A percentile compares a stretch with the other conserved stretches of the same genome.
These are phyloP conservation scores for Pangasius macronema DNA, from an alignment of 2,797 vertebrate genomes.

Conservation along the genomic window DNA sequence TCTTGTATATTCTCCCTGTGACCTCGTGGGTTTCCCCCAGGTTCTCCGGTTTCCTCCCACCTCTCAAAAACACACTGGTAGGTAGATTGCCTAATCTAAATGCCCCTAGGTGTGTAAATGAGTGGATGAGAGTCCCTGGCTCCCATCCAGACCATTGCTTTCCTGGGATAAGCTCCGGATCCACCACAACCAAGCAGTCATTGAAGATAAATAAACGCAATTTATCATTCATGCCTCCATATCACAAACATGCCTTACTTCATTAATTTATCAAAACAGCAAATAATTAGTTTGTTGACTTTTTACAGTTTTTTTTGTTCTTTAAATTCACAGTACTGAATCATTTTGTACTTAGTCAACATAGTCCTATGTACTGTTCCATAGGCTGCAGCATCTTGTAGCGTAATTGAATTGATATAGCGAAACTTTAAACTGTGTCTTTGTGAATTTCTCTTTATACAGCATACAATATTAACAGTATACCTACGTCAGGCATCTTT, in stretches of 20 bases:
- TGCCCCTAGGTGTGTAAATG: neutral
- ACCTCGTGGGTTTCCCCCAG: neutral
- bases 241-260: neutral
- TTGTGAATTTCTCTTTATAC: too few species aligned
- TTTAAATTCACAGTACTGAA: neutral
- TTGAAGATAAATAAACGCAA: neutral
- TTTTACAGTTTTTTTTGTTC: neutral
- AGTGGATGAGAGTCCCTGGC: neutral
- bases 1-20: neutral
- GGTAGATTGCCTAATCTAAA: neutral
- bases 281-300: neutral
- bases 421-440: too few species aligned
- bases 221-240: neutral
- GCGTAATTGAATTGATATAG: too few species aligned
- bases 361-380: neutral
- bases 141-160: neutral
- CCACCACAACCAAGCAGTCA: neutral
- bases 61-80: neutral
- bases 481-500: too few species aligned
- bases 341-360: neutral
- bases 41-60: neutral
- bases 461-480: too few species aligned
- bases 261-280: neutral
- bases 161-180: neutral
- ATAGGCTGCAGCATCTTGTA: neutral